Percentiles rank a stretch among this genome's conserved stretches.
Conservation (phyloP, 2,888 invertebrate genomes). For the Colostygia pectinataria region DNA sequence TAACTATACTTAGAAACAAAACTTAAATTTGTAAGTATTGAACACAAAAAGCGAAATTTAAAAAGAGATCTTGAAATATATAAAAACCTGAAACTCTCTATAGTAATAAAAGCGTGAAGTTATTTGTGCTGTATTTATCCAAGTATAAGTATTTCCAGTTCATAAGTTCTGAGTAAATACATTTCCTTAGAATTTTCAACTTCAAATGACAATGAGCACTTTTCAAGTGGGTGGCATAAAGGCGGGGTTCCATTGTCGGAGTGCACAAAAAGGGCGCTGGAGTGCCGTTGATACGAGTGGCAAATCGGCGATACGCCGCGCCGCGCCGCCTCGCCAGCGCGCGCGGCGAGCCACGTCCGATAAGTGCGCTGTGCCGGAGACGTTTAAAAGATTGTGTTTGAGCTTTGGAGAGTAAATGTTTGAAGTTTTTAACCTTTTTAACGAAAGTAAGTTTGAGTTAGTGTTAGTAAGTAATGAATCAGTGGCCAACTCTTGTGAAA, state of each 20-base stretch:
- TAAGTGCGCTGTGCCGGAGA: background rate
- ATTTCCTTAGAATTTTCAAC: conserved; percentile 8
- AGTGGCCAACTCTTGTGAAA: no score
- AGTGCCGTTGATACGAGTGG: conserved; percentile 15
- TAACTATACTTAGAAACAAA: no score
- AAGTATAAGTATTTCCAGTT: background rate
- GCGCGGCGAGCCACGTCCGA: background rate
- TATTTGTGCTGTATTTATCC: no score
- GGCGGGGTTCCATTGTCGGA: conserved; percentile 14
- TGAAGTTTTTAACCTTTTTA: no score
- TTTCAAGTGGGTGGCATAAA: conserved; percentile 13
- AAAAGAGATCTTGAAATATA: no score
- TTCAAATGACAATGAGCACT: conserved; percentile 14
- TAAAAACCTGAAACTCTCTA: no score
- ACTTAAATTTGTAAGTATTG: no score
- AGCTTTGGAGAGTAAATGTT: background rate
- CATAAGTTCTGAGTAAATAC: conserved; percentile 3
- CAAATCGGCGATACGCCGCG: conserved; percentile 13
- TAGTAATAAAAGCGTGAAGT: no score
- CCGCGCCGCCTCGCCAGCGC: background rate
- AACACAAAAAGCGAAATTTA: no score
- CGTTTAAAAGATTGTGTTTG: background rate
- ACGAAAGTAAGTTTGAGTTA: no score
- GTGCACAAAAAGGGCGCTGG: conserved; percentile 12
- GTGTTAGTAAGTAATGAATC: no score